phyloP scores from a whole-genome alignment of 2,113 vertebrate species.

The Microtus richardsoni region DNA sequence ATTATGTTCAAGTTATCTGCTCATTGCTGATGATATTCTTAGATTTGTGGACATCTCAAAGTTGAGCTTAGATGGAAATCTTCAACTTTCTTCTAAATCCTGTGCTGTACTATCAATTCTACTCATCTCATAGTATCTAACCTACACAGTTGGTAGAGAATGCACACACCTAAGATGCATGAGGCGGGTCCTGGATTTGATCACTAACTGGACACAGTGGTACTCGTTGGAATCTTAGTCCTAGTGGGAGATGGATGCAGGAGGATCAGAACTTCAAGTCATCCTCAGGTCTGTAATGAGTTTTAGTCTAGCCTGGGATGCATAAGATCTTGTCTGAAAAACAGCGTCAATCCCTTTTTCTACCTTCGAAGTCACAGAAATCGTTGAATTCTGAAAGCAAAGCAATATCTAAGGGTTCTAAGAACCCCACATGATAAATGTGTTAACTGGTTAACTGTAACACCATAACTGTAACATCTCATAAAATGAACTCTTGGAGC shows the following conservation, averaged over 20 bases:
- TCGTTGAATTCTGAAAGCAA: background rate
- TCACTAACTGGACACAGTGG: background rate
- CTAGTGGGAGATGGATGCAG: too few relatives aligned
- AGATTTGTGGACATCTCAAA: background rate
- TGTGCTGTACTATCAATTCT: background rate
- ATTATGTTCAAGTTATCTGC: background rate
- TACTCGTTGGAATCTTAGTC: background rate
- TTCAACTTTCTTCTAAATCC: background rate
- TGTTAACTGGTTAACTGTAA: background rate
- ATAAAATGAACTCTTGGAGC: background rate
- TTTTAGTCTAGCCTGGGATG: background rate
- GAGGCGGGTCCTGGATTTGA: background rate
- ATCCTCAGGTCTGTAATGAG: background rate
- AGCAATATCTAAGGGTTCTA: background rate
- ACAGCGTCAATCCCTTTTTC: background rate
- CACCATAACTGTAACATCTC: constrained; percentile 1
- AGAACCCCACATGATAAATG: background rate
- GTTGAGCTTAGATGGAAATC: background rate
- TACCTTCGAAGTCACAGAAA: background rate
- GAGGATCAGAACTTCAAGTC: background rate
- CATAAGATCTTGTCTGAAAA: background rate
- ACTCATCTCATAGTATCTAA: background rate
- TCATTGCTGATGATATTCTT: background rate
- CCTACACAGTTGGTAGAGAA: background rate
- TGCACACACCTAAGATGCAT: background rate